Evolutionary conservation across 2,888 invertebrate genomes (phyloP).

Genomic region (Calameuta pallipes): DNA sequence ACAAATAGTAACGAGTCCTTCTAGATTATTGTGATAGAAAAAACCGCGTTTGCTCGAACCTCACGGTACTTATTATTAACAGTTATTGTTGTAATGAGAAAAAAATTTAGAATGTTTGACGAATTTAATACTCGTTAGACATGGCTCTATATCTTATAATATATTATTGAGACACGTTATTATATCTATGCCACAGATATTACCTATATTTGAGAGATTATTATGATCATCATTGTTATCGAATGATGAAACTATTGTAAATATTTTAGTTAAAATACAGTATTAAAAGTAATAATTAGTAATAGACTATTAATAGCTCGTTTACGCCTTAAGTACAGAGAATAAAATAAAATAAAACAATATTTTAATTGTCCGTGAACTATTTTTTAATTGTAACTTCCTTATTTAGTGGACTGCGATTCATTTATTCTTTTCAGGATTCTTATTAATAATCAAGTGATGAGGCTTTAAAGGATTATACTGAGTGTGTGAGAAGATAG

Average conservation of each 20-base stretch:
- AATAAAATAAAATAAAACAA: constrained; percentile 48
- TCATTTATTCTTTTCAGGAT: not conserved
- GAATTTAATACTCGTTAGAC: constrained; percentile 19
- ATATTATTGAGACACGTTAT: constrained; percentile 32
- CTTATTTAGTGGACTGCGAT: not conserved
- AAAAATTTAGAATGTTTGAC: constrained; percentile 5
- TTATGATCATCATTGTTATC: constrained; percentile 49
- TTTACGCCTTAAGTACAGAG: constrained; percentile 54
- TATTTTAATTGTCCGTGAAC: constrained; percentile 51
- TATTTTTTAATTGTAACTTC: constrained; percentile 14
- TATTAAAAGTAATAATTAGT: constrained; percentile 63
- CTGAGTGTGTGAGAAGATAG: not conserved
- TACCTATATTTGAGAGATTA: constrained; percentile 55
- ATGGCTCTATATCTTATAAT: constrained; percentile 23
- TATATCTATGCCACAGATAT: constrained; percentile 44
- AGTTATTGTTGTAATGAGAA: not conserved
- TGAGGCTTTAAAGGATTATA: not conserved
- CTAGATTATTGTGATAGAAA: constrained; percentile 57
- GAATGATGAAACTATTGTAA: constrained; percentile 53
- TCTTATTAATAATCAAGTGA: not conserved
- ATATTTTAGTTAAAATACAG: constrained; percentile 62
- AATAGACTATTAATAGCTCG: constrained; percentile 49
- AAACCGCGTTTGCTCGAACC: constrained; percentile 16
- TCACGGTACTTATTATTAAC: constrained; percentile 24
- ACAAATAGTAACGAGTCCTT: constrained; percentile 39